Percentiles rank a stretch among this genome's conserved stretches.
Evolutionary conservation across 2,113 vertebrate species (phyloP).

Genomic region (Cavia porcellus): DNA sequence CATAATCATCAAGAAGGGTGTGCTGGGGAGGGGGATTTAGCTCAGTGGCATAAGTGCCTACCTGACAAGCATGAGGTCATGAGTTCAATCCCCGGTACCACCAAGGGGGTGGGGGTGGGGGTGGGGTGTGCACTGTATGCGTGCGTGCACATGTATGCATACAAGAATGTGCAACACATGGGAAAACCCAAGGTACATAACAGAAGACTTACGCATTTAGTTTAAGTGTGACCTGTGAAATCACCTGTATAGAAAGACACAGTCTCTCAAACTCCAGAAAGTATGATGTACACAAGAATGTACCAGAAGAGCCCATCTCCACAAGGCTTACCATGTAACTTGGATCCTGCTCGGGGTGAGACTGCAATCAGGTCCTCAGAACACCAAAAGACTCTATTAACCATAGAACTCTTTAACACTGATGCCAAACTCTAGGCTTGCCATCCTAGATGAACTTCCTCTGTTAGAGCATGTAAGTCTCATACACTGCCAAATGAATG

Average conservation of each 20-base stretch:
- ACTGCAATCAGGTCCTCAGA: neutral
- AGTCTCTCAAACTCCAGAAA: neutral
- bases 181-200: neutral
- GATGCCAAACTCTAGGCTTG: neutral
- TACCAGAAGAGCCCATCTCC: neutral
- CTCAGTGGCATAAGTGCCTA: too few species aligned
- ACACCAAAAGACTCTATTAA: neutral
- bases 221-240: neutral
- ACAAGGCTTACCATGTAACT: neutral
- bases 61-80: too few species aligned
- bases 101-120: too few species aligned
- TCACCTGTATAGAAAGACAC: neutral
- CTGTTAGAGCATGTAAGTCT: neutral
- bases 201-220: neutral
- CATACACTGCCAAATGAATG: neutral
- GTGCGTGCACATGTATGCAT: neutral
- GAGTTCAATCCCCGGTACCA: too few species aligned
- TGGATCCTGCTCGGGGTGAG: neutral
- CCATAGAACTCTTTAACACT: neutral
- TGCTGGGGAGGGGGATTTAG: too few species aligned
- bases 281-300: neutral
- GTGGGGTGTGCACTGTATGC: too few species aligned
- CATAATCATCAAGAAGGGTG: slow-evolving; percentile 71
- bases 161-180: neutral
- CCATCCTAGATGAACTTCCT: neutral